Base-by-base conservation (phyloP, 1,140 invertebrate genomes). In the Nephotettix cincticeps region DNA sequence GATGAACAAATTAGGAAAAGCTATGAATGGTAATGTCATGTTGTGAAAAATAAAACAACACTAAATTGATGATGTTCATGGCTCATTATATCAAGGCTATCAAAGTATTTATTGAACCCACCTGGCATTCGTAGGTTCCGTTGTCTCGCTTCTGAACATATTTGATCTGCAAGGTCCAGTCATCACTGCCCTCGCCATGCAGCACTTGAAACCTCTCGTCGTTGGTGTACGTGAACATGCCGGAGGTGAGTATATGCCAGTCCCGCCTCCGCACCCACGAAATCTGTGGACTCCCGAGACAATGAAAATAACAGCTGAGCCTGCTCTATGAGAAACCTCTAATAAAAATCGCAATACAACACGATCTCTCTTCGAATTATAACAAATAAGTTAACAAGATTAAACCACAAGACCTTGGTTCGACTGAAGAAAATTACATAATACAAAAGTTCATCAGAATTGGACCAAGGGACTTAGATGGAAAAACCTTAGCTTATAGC, bases 121-220 rank as follows among this genome's bases (percentile, higher is more conserved):
- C 93, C 89, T 97, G 95, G 83, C 96, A 98, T 80, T 97, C 95
- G 82, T 97, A 98, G 61, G 93, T 93, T 74, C 96, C 96, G 77
- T 94, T 93, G 84, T 97, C 95, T 77, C 91, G 86, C 76, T 91
- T 91, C 81, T 94, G 91, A 70, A 96, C 93, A 82, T 93, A 96
- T 84, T 95, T 95, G 78, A 98, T 96, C 83, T 96, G 91, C 75
- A 98, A 85, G 65, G 92, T 95, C 95, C 95, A 98, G 80, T 93
- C 91, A 74, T 92, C 89, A n/a, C 88, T 87, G 65, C 89, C 88
- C 73, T 92, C 89, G 28, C 86, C 82, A 80, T 92, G 90, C 40
- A 91, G 81, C 30, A 91, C 89, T 81, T 90, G 92, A 80, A 96
- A 96, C 73, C 94, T 85, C 79, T 94, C 93, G 82, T 97, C 94